Evolutionary conservation across 1,140 invertebrate species (phyloP), one percentile per base, ranked within the genome.

Genomic region (Neotoxoptera formosana): DNA sequence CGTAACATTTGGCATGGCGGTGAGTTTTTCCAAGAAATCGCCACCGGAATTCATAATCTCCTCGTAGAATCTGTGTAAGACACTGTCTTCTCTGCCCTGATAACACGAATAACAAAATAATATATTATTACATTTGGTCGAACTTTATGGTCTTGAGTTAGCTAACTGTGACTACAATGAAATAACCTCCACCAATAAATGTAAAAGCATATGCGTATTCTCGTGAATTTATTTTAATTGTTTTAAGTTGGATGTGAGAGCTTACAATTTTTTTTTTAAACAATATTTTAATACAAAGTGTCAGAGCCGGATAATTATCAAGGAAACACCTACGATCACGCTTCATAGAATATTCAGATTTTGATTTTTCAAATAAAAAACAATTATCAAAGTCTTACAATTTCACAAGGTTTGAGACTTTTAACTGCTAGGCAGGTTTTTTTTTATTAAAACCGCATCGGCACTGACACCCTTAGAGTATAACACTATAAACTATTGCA

Each of bases 31-130:
- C 95, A 98, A 96, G 94, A 98, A 97, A 86, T 97, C 97, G 60
- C 97, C 96, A 20, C 97, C 97, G 93, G 96, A 96, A 94, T 98
- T 97, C 94, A 96, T 96, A 92, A 98, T 97, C 47, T 97, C 96
- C 94, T 97, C 96, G 95, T 97, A 97, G 95, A 98, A 98, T 94
- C 97, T 97, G 95, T 96, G 97, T 89, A 98, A 95, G 45, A 97
- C 97, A n/a, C 97, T 97, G 94, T 97, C 97, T 95, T 97, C 97
- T 95, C 97, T 97, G 93, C 97, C 97, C 97, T 96, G 95, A 94
- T 95, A 94, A 94, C 91, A 41, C 87, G 88, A 83, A 90, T 36
- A 41, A 83, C 17, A 83, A 36, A 21, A 41, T 83, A 41, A 83
- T 83, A 83, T 23, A 76, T 76, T n/a, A n/a, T 76, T 34, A n/a